Evolutionary conservation across 2,797 vertebrate species (phyloP), one percentile per base, ranked within the genome.

Genomic region (Oreochromis mossambicus): DNA sequence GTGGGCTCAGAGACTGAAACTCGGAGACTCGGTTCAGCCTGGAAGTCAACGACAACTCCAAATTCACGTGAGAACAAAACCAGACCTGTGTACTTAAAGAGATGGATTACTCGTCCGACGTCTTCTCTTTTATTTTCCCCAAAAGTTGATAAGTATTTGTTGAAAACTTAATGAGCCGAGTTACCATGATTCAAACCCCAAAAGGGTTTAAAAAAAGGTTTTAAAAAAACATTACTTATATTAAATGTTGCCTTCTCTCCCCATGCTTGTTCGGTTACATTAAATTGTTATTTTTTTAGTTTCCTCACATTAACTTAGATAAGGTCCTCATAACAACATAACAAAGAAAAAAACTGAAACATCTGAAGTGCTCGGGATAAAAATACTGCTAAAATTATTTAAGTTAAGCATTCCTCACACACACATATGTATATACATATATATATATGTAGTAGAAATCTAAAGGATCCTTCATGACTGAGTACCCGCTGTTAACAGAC

Each of bases 371-470:
- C 4, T 41, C 7, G 0, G 11, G 61, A 66, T 9, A 68, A 38
- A 68, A 68, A 68, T 24, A 32, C 55, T 51, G 50, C 19, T 58
- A 58, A 17, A 32, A 58, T 58, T 19, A 58, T 58, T 36, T 58
- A 58, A 4, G 55, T 58, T 58, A 5, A 58, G 36, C 19, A 21
- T 14, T 61, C 56, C 56, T 7, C 14, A 34, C 17, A 61, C 8
- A 17, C 17, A 34, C 3, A 7, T 24, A 9, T 41, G 4, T 4
- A 41, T n/a, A 9, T 19, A 46, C 4, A 9, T 1, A 52, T 1
- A n/a, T n/a, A n/a, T n/a, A 0, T 52, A 0, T 29, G 1, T 54
- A 12, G 24, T 26, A 26, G 24, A 26, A 26, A 32, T 58, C 15
- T 58, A 58, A 1, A 58, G 56, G 29, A 34, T 58, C 56, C 56